These are phyloP conservation scores for Diglossa brunneiventris DNA, from an alignment of 2,113 vertebrate genomes.

Conservation along the genomic window DNA sequence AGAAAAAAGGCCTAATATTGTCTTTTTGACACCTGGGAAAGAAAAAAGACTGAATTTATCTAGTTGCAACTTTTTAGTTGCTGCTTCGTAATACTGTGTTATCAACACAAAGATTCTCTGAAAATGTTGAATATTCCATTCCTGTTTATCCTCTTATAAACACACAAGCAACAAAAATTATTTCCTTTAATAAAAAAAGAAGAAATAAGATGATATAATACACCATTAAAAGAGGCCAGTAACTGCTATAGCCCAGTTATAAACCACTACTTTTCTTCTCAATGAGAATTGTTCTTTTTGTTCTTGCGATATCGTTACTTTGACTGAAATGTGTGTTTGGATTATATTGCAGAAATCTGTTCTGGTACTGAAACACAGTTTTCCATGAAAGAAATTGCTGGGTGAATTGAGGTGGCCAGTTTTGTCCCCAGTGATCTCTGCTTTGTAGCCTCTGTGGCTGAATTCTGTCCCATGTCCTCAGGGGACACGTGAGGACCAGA, in stretches of 20 bases:
- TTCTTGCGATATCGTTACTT: background rate
- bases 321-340: background rate
- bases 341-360: background rate
- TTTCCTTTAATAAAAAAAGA: slow-evolving; percentile 52
- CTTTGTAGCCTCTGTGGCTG: background rate
- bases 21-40: background rate
- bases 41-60: background rate
- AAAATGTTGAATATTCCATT: slow-evolving; percentile 46
- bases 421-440: background rate
- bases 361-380: background rate
- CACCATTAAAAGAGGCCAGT: background rate
- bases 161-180: slow-evolving; percentile 16
- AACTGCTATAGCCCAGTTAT: background rate
- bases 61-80: background rate
- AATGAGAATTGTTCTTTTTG: background rate
- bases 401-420: background rate
- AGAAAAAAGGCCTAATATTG: background rate
- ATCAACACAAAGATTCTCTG: background rate
- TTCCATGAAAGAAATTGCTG: background rate
- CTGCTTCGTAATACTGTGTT: slow-evolving; percentile 9
- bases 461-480: background rate
- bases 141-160: slow-evolving; percentile 47
- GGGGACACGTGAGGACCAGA: background rate
- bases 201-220: slow-evolving; percentile 12
- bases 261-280: background rate